Evolutionary conservation across 2,888 invertebrate species (phyloP), one percentile per base, ranked within the genome.

Genomic region (Apotomis capreana): DNA sequence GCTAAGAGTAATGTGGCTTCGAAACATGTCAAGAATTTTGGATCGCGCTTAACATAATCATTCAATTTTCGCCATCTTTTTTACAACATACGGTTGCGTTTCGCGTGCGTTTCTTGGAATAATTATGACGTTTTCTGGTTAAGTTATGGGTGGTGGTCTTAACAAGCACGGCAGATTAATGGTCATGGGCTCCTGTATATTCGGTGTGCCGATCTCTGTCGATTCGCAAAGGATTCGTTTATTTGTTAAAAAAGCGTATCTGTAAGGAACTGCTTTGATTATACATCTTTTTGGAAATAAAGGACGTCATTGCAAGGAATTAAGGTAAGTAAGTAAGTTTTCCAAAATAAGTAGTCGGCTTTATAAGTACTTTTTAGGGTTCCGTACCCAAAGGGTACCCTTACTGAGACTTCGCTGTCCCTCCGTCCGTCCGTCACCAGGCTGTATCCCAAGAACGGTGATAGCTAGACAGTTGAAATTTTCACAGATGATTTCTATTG

Each of bases 21-120:
- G 78, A 76, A 78, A 79, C 80, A 82, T 79, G 79, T 83, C 81
- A 83, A 81, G 82, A 83, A 84, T 83, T 80, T 77, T 79, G 74
- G 78, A 80, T 68, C 74, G 67, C 75, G 76, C 75, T 76, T 73
- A 78, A 77, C 76, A 78, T 77, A 78, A 79, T 75, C 82, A 81
- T 77, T 78, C 80, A 78, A 83, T 81, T 81, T 79, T 83, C 79
- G 78, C 73, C 81, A 75, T 74, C 79, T 81, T 79, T 79, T 78
- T 74, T 44, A 26, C 73, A 74, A 74, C 61, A 69, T 80, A 82
- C 78, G 76, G 78, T 68, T 74, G 64, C 44, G 69, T 77, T 77
- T 83, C 15, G 78, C 73, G 73, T 80, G 73, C 51, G 67, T 67
- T 73, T 68, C 74, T 71, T 37, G 4, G 61, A 68, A 73, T 63